phyloP scores from a whole-genome alignment of 2,888 invertebrate genomes.

The Stenoptilia bipunctidactyla region DNA sequence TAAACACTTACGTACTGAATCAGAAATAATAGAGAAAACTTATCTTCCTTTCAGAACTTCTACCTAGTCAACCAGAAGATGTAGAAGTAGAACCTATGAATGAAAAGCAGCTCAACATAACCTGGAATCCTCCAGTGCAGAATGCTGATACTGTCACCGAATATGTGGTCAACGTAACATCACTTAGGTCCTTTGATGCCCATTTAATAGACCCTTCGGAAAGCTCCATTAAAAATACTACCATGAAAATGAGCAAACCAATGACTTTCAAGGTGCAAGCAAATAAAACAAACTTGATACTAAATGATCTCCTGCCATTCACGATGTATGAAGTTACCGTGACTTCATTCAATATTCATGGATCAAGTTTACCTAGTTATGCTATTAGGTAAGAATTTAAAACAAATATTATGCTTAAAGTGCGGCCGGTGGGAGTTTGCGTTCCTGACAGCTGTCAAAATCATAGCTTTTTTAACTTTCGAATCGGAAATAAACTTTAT shows the following conservation, averaged over 20 bases:
- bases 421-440: no score
- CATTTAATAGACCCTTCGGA: constrained; percentile 62
- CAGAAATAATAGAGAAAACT: no score
- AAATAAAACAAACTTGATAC: constrained; percentile 68
- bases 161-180: constrained; percentile 80
- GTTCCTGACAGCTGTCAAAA: no score
- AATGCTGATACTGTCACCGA: constrained; percentile 75
- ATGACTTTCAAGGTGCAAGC: constrained; percentile 69
- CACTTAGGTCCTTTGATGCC: constrained; percentile 77
- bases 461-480: no score
- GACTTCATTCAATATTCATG: constrained; percentile 79
- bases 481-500: no score
- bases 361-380: constrained; percentile 82
- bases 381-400: constrained; percentile 68
- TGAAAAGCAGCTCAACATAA: constrained; percentile 78
- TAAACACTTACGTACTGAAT: no score
- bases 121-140: constrained; percentile 77
- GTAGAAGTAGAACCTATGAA: constrained; percentile 80
- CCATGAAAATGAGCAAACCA: constrained; percentile 27
- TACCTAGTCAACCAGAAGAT: constrained; percentile 81
- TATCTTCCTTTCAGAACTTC: constrained; percentile 69
- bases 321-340: constrained; percentile 88
- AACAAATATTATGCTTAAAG: no score
- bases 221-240: constrained; percentile 35
- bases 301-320: constrained; percentile 78